Evolutionary conservation across 1,140 invertebrate genomes (phyloP), one percentile per base, ranked within the genome.

Genomic region (Drosophila navojoa): DNA sequence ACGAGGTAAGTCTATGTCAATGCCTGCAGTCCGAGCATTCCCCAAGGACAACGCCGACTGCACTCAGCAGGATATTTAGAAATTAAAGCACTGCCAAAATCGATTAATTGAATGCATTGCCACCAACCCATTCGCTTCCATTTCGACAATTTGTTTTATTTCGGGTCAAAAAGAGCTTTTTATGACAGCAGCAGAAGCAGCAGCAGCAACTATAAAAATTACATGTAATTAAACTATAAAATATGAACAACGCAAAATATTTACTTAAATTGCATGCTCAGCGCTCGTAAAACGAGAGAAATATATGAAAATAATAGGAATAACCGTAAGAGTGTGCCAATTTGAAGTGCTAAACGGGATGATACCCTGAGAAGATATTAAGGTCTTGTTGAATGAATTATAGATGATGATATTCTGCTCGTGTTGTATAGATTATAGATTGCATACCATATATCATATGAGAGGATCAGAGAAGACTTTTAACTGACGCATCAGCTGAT

Each of bases 1-100:
- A 89, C 84, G 42, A 89, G 84, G 84, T 89, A 80, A 84, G 66
- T 79, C 67, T 40, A 60, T 63, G 73, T 5, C 78, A 66, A 72
- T 68, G 71, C 57, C 55, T 29, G n/a, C n/a, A 45, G 42, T 7
- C 35, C 13, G 49, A 42, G 58, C 45, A 38, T 49, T 53, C 70
- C 61, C 64, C 71, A 75, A 81, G 75, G 79, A 57, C 75, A 81
- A 13, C 40, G 58, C 52, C n/a, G 22, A 62, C n/a, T 13, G 38
- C 35, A 44, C 52, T 52, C 69, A 19, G 16, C 19, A 32, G 49
- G 15, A 63, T 27, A 47, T 67, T 50, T 50, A 63, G 49, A 53
- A 40, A 45, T 63, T 57, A 52, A 71, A 78, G 61, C 78, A 62
- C 68, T 73, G 58, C 59, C 73, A 62, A 86, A 87, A 86, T 86